Conservation (phyloP, 2,113 vertebrate species). For the Panurus biarmicus region DNA sequence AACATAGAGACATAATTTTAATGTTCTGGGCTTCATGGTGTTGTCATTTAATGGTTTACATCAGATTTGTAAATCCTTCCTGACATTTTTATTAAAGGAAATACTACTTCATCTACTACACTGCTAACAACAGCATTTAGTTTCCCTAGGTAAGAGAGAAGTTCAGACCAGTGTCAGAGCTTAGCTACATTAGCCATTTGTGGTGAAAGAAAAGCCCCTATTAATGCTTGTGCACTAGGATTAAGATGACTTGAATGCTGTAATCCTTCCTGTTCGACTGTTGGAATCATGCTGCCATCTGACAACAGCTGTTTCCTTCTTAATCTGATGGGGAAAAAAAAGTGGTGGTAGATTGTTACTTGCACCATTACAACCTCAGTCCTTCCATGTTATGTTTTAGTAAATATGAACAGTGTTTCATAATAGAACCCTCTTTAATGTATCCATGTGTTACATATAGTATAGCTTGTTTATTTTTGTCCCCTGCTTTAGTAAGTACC, state of each 20-base stretch:
- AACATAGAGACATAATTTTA: background rate
- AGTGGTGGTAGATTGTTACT: background rate
- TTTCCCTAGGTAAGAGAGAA: background rate
- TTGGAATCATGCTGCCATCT: background rate
- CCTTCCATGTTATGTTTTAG: background rate
- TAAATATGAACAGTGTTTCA: background rate
- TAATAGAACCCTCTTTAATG: background rate
- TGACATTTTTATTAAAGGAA: background rate
- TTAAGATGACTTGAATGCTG: conserved; percentile 11
- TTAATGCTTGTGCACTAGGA: background rate
- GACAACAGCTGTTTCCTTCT: conserved; percentile 1
- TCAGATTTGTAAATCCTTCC: background rate
- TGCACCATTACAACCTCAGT: background rate
- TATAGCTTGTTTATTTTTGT: background rate
- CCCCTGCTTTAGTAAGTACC: background rate
- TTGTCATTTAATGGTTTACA: background rate
- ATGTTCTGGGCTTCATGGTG: background rate
- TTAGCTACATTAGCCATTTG: background rate
- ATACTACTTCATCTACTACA: background rate
- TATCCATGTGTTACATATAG: background rate
- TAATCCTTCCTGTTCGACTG: background rate
- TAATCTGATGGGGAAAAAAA: background rate
- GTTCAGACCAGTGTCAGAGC: background rate
- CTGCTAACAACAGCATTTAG: background rate
- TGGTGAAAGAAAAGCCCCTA: conserved; percentile 1